A percentile compares a stretch with the other conserved stretches of the same genome.
Conservation (phyloP, 1,140 invertebrate species). For the Aphelinus certus region DNA sequence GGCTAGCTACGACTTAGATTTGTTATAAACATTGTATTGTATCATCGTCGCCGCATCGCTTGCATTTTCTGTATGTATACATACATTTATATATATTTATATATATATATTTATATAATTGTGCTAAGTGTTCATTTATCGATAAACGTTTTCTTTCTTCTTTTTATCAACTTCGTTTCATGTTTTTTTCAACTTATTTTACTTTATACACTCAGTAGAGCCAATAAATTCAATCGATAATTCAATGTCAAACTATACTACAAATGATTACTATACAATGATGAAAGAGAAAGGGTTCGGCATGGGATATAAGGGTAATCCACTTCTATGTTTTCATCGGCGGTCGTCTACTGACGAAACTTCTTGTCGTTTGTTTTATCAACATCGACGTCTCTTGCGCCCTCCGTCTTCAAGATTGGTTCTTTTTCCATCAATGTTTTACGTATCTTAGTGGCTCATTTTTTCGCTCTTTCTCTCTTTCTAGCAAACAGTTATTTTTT, state of each 20-base stretch:
- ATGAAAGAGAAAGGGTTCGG: slow-evolving; percentile 55
- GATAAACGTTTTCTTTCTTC: slow-evolving; percentile 49
- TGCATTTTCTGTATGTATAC: slow-evolving; percentile 47
- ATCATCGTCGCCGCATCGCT: slow-evolving; percentile 46
- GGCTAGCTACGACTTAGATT: slow-evolving; percentile 37
- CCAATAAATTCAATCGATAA: slow-evolving; percentile 58
- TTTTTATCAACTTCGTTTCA: slow-evolving; percentile 1
- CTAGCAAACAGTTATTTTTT: slow-evolving; percentile 11
- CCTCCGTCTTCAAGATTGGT: background rate
- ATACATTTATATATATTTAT: slow-evolving; percentile 38
- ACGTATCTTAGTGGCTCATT: background rate
- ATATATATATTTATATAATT: slow-evolving; percentile 49
- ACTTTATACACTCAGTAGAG: slow-evolving; percentile 58
- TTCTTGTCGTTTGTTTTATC: slow-evolving; percentile 46
- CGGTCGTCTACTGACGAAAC: slow-evolving; percentile 27
- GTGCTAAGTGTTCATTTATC: slow-evolving; percentile 59
- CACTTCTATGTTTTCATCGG: slow-evolving; percentile 43
- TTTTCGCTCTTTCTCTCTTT: background rate
- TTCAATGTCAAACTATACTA: slow-evolving; percentile 58
- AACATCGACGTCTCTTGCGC: slow-evolving; percentile 19
- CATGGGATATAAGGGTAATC: slow-evolving; percentile 43
- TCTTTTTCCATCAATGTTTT: background rate
- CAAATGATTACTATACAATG: slow-evolving; percentile 62
- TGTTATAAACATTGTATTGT: slow-evolving; percentile 43
- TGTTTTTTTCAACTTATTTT: slow-evolving; percentile 33